These are phyloP conservation scores for Phrixothrix hirtus DNA, from an alignment of 2,888 invertebrate genomes.

Conservation along the genomic window DNA sequence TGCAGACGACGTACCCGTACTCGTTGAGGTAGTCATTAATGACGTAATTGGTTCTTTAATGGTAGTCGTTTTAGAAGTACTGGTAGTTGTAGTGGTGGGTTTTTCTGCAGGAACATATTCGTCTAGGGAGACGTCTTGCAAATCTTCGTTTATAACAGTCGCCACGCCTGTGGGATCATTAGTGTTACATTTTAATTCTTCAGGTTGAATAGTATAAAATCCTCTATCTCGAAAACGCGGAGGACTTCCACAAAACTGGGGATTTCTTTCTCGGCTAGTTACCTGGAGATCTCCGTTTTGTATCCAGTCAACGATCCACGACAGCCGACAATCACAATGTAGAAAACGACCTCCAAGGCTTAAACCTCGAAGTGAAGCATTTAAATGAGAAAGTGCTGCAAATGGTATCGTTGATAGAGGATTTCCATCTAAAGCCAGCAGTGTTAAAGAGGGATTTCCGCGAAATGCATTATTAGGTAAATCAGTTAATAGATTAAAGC, in stretches of 20 bases:
- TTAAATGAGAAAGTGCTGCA: conserved; percentile 76
- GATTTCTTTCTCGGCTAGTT: conserved; percentile 87
- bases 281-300: conserved; percentile 85
- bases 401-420: conserved; percentile 83
- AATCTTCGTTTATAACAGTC: conserved; percentile 62
- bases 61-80: conserved; percentile 45
- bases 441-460: conserved; percentile 81
- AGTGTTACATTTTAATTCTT: conserved; percentile 65
- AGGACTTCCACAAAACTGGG: conserved; percentile 90
- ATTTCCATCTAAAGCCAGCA: conserved; percentile 89
- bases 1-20: conserved; percentile 42
- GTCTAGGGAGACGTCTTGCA: conserved; percentile 51
- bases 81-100: conserved; percentile 32
- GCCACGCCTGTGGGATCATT: conserved; percentile 60
- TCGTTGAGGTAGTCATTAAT: conserved; percentile 39
- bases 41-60: conserved; percentile 42
- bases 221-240: conserved; percentile 76
- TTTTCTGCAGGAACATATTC: conserved; percentile 35
- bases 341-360: conserved; percentile 87
- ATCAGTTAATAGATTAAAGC: conserved; percentile 85
- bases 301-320: conserved; percentile 92
- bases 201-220: conserved; percentile 84
- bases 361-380: conserved; percentile 80
- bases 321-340: conserved; percentile 84
- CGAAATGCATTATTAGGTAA: conserved; percentile 79